These are phyloP conservation scores for Drosophila sproati DNA, from an alignment of 1,140 invertebrate genomes.

Conservation along the genomic window DNA sequence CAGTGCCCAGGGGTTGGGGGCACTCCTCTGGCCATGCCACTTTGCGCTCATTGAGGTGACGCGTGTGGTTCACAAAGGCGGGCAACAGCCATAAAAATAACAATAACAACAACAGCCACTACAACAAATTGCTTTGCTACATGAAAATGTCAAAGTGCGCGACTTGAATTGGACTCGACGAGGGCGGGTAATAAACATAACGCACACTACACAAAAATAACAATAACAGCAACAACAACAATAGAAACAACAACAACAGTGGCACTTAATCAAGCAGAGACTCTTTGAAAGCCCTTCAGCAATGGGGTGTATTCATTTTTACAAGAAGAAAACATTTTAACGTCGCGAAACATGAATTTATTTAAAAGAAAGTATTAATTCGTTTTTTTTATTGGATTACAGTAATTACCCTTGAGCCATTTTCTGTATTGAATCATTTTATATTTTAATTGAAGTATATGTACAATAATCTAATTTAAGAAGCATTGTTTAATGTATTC, in stretches of 20 bases:
- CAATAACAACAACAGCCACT: conserved; percentile 55
- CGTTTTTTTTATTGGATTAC: too few relatives aligned
- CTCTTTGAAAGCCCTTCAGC: conserved; percentile 45
- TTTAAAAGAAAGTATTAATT: too few relatives aligned
- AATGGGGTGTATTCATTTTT: conserved; percentile 16
- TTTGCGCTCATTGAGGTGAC: conserved; percentile 72
- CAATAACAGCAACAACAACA: conserved; percentile 47
- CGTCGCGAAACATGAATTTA: not conserved
- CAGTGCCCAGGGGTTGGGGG: not conserved
- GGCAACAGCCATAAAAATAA: conserved; percentile 47
- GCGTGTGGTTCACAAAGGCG: conserved; percentile 57
- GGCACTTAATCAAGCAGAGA: conserved; percentile 66
- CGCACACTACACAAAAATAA: conserved; percentile 45
- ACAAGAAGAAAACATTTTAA: not conserved
- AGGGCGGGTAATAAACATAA: conserved; percentile 72
- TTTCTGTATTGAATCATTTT: too few relatives aligned
- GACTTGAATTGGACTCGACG: conserved; percentile 9
- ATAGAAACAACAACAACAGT: conserved; percentile 42
- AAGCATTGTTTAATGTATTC: too few relatives aligned
- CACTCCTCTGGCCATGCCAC: conserved; percentile 45
- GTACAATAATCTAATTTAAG: too few relatives aligned
- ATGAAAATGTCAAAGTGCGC: conserved; percentile 65
- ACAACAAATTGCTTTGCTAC: conserved; percentile 76
- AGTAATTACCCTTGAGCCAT: too few relatives aligned
- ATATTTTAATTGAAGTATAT: too few relatives aligned